Percentiles rank a stretch among this genome's conserved stretches.
Conservation (phyloP, 2,888 invertebrate species). For the Epicampocera succincta region DNA sequence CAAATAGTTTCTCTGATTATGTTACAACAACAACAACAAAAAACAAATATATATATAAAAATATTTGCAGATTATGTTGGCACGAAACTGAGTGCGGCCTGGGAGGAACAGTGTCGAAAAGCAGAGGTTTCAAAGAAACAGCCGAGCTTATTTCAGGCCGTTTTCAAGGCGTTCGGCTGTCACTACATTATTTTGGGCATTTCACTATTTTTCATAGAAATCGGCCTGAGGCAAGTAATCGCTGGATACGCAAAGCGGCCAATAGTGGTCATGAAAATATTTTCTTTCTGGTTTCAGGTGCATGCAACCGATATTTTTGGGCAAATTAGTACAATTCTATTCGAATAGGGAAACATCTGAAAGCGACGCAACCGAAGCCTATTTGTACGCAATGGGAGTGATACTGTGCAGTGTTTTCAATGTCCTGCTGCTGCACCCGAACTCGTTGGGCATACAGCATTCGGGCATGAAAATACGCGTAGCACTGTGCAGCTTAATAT, state of each 20-base stretch:
- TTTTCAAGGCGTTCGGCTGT: slow-evolving; percentile 84
- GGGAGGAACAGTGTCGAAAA: slow-evolving; percentile 83
- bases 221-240: slow-evolving; percentile 38
- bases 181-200: slow-evolving; percentile 84
- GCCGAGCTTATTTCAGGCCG: slow-evolving; percentile 80
- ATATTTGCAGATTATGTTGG: slow-evolving; percentile 82
- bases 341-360: slow-evolving; percentile 57
- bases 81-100: slow-evolving; percentile 83
- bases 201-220: slow-evolving; percentile 79
- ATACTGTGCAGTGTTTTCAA: slow-evolving; percentile 87
- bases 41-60: too few relatives aligned
- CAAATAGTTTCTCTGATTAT: too few relatives aligned
- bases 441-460: slow-evolving; percentile 88
- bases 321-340: slow-evolving; percentile 85
- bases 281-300: slow-evolving; percentile 80
- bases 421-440: slow-evolving; percentile 91
- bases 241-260: accelerated
- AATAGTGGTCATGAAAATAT: background rate
- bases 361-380: slow-evolving; percentile 83
- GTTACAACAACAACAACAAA: background rate
- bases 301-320: slow-evolving; percentile 85
- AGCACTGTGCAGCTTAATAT: slow-evolving; percentile 86
- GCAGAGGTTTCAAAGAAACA: slow-evolving; percentile 75
- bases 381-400: slow-evolving; percentile 88
- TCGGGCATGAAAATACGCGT: slow-evolving; percentile 87